Evolutionary conservation across 1,140 invertebrate species (phyloP).

Genomic region (Frieseomelitta varia): DNA sequence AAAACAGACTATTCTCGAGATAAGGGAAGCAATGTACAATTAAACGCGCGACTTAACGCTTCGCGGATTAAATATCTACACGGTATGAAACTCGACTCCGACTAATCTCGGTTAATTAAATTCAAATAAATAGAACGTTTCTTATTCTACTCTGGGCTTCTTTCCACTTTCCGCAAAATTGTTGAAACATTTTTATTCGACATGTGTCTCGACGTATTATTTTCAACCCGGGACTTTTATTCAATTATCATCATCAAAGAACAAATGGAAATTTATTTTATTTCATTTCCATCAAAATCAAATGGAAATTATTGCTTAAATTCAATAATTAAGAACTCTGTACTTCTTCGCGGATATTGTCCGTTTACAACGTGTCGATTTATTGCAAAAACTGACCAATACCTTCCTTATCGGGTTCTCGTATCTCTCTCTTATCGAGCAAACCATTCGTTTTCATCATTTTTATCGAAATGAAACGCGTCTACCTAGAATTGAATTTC

Average conservation of each 20-base stretch:
- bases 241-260: not conserved
- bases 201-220: too few species aligned
- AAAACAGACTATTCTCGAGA: not conserved
- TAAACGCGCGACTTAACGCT: not conserved
- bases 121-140: slow-evolving; percentile 8
- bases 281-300: not conserved
- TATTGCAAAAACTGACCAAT: not conserved
- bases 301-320: not conserved
- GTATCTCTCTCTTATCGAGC: not conserved
- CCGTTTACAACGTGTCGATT: not conserved
- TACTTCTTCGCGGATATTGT: not conserved
- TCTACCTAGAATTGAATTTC: too few species aligned
- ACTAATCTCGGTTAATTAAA: slow-evolving; percentile 33
- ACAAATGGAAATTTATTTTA: too few species aligned
- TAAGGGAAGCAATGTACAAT: not conserved
- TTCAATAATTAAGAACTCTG: not conserved
- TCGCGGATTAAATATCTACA: not conserved
- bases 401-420: not conserved
- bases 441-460: too few species aligned
- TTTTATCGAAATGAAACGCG: too few species aligned
- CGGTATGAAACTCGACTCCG: slow-evolving; percentile 2
- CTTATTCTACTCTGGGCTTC: not conserved
- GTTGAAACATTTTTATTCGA: too few species aligned
- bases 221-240: not conserved
- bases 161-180: not conserved